phyloP scores from a whole-genome alignment of 2,888 invertebrate species.

The Strigamia crassipes region DNA sequence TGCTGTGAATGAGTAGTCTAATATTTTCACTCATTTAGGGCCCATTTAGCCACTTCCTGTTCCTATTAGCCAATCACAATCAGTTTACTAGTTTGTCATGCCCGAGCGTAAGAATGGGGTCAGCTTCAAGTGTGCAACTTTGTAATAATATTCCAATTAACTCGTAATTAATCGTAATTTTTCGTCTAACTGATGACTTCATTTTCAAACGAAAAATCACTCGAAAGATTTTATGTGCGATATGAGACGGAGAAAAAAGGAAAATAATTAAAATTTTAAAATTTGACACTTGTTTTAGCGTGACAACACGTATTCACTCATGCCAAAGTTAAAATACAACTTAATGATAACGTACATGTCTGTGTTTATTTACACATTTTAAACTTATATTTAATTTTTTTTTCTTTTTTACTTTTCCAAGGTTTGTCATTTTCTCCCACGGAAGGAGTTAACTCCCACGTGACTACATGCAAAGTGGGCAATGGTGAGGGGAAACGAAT shows the following conservation, averaged over 20 bases:
- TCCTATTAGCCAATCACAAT: slow-evolving; percentile 35
- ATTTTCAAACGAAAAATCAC: neutral
- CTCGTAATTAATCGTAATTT: neutral
- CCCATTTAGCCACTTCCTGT: slow-evolving; percentile 24
- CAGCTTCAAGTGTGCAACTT: slow-evolving; percentile 19
- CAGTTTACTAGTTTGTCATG: slow-evolving; percentile 6
- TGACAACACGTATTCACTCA: neutral
- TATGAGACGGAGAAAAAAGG: neutral
- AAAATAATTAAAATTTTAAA: neutral
- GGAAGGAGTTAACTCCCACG: slow-evolving; percentile 26
- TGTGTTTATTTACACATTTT: neutral
- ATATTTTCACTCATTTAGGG: neutral
- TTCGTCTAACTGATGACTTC: neutral
- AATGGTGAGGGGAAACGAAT: neutral
- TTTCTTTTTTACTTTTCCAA: neutral
- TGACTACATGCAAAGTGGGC: slow-evolving; percentile 13
- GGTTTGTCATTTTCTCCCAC: slow-evolving; percentile 19
- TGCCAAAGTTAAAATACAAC: neutral
- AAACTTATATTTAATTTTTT: neutral
- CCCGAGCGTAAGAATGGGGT: slow-evolving; percentile 10
- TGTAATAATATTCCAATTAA: slow-evolving; percentile 17
- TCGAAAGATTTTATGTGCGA: neutral
- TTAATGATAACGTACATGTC: neutral
- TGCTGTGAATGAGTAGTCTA: neutral
- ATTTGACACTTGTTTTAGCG: neutral